Percentiles rank a stretch among this genome's conserved stretches.
Conservation (phyloP, 2,113 vertebrate species). For the Pseudorhombus dupliciocellatus region DNA sequence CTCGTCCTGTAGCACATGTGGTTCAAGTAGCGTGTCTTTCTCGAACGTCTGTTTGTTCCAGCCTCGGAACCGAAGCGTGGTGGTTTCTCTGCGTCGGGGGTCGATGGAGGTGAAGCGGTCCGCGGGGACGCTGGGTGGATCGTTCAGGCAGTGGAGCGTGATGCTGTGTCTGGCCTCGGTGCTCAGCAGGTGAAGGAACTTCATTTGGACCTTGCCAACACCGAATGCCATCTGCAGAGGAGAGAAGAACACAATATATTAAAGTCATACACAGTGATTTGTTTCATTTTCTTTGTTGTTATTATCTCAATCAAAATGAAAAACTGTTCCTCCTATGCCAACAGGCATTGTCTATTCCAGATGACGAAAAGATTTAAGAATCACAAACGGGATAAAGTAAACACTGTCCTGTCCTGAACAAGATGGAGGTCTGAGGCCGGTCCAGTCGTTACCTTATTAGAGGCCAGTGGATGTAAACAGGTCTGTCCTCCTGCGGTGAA, state of each 20-base stretch:
- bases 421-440: too few species aligned
- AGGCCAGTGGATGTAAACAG: conserved; percentile 87
- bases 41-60: conserved; percentile 94
- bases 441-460: conserved; percentile 86
- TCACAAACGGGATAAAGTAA: too few species aligned
- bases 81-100: conserved; percentile 50
- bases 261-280: too few species aligned
- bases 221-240: conserved; percentile 87
- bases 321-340: too few species aligned
- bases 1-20: conserved; percentile 87
- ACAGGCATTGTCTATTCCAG: too few species aligned
- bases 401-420: too few species aligned
- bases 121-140: conserved; percentile 60
- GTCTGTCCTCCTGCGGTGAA: conserved; percentile 98
- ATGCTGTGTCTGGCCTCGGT: conserved; percentile 90
- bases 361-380: too few species aligned
- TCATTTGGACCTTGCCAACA: conserved; percentile 96
- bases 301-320: too few species aligned
- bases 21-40: conserved; percentile 87
- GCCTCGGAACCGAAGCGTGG: conserved; percentile 85
- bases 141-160: conserved; percentile 89
- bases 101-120: conserved; percentile 61
- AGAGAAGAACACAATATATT: neutral
- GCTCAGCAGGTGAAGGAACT: conserved; percentile 97
- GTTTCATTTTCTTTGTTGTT: too few species aligned